Evolutionary conservation across 2,888 invertebrate species (phyloP).

Genomic region (Orthonychiurus folsomi): DNA sequence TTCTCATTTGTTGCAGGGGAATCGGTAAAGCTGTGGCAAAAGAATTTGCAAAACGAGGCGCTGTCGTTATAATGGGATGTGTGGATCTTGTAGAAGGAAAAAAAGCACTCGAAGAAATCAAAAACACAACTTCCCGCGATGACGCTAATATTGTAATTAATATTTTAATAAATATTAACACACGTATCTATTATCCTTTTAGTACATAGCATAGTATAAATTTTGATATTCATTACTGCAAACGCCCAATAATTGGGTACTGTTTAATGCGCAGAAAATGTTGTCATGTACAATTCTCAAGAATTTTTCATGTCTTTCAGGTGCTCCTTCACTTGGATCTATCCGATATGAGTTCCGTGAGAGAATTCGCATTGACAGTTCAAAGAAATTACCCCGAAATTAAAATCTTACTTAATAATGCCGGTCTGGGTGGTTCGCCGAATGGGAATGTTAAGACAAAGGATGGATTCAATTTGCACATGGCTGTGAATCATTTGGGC

Average conservation of each 20-base stretch:
- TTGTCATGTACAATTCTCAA: too few relatives aligned
- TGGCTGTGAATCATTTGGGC: constrained; percentile 48
- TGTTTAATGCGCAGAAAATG: too few relatives aligned
- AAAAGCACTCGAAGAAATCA: neutral
- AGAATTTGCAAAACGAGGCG: neutral
- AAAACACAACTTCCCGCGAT: too few relatives aligned
- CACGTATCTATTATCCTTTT: too few relatives aligned
- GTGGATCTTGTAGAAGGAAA: neutral
- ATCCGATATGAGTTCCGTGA: constrained; percentile 33
- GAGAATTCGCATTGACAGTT: constrained; percentile 33
- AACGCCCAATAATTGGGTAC: too few relatives aligned
- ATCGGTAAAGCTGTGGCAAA: neutral
- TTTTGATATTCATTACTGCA: too few relatives aligned
- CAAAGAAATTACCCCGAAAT: constrained; percentile 30
- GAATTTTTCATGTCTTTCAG: neutral
- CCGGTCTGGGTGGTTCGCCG: constrained; percentile 31
- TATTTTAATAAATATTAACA: too few relatives aligned
- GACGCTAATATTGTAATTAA: too few relatives aligned
- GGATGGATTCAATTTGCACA: constrained; percentile 33
- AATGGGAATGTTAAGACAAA: constrained; percentile 29
- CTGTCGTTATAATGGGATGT: neutral
- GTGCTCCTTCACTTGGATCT: constrained; percentile 26
- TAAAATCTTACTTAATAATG: constrained; percentile 39
- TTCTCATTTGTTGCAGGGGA: too few relatives aligned
- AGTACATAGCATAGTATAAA: too few relatives aligned